Base-by-base conservation (phyloP, 2,888 invertebrate species). In the Chymomyza procnemis region DNA sequence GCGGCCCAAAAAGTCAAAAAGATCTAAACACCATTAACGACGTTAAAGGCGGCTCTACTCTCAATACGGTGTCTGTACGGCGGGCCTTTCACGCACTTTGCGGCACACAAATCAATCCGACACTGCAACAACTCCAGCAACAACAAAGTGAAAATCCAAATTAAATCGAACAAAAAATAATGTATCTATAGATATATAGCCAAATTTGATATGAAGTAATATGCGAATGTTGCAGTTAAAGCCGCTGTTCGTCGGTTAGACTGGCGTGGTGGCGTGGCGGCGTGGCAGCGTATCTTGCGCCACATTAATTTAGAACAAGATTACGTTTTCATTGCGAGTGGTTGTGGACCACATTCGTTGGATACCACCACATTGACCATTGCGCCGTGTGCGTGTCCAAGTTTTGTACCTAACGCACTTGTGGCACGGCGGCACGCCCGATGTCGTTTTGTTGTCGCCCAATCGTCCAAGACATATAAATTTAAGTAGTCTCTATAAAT, bases 241-340 rank as follows among this genome's bases (percentile, higher is more conserved):
- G 34, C 12, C 12, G 9, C 34, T 41, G 34, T 41, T 12, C 34
- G 34, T 41, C 12, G 9, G 34, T 12, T 41, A 41, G 14, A n/a
- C 12, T 46, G 46, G 30, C 12, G 19, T 54, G 64, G 62, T n/a
- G n/a, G n/a, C n/a, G n/a, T n/a, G n/a, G n/a, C n/a, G n/a, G n/a
- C n/a, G n/a, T n/a, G n/a, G n/a, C n/a, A n/a, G n/a, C 71, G 69
- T 73, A 76, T 85, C 87, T 83, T 83, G 87, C 87, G 79, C 69
- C 87, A 84, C 79, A 83, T 75, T 80, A 73, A 77, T 77, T 87
- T 87, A 84, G 84, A 87, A 84, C 84, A 80, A 80, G 87, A 85
- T 80, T 76, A 75, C 74, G 69, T 71, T 75, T 79, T 69, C 71
- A 54, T 60, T 46, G 57, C 67, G 64, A 61, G 69, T 66, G 66